These are phyloP conservation scores for Epinephelus fuscoguttatus DNA, from an alignment of 2,113 vertebrate genomes.

Conservation along the genomic window DNA sequence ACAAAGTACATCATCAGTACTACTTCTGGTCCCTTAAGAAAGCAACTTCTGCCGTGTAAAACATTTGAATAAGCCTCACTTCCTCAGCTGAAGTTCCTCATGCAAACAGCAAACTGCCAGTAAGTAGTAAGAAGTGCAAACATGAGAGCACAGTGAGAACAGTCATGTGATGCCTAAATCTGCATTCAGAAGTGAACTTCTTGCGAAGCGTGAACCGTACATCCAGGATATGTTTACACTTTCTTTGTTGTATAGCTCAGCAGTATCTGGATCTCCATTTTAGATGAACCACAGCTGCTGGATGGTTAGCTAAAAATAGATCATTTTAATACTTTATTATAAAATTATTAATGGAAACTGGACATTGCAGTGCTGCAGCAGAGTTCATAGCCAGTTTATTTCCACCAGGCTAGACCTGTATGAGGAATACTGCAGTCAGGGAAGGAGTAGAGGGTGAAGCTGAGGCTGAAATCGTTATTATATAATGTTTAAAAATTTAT, in stretches of 20 bases:
- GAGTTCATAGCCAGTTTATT: constrained; percentile 33
- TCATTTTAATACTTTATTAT: constrained; percentile 67
- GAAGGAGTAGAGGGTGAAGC: neutral
- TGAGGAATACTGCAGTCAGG: constrained; percentile 16
- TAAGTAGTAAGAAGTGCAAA: constrained; percentile 34
- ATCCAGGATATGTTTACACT: neutral
- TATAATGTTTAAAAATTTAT: neutral
- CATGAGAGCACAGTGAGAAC: constrained; percentile 14
- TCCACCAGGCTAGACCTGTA: constrained; percentile 5
- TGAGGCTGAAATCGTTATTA: neutral
- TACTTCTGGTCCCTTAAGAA: neutral
- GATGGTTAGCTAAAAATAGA: constrained; percentile 59
- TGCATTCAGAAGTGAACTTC: constrained; percentile 3
- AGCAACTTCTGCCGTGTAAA: constrained; percentile 13
- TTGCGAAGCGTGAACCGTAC: neutral
- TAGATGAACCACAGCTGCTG: constrained; percentile 27
- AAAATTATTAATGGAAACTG: constrained; percentile 65
- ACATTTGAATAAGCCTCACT: constrained; percentile 39
- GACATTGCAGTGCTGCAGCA: constrained; percentile 50
- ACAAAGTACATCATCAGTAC: neutral
- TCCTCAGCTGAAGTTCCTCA: constrained; percentile 53
- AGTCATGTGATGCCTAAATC: constrained; percentile 21
- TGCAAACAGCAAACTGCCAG: constrained; percentile 7
- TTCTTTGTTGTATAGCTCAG: constrained; percentile 3
- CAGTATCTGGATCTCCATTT: constrained; percentile 48